phyloP scores from a whole-genome alignment of 2,113 vertebrate species.

The Ellobius talpinus region DNA sequence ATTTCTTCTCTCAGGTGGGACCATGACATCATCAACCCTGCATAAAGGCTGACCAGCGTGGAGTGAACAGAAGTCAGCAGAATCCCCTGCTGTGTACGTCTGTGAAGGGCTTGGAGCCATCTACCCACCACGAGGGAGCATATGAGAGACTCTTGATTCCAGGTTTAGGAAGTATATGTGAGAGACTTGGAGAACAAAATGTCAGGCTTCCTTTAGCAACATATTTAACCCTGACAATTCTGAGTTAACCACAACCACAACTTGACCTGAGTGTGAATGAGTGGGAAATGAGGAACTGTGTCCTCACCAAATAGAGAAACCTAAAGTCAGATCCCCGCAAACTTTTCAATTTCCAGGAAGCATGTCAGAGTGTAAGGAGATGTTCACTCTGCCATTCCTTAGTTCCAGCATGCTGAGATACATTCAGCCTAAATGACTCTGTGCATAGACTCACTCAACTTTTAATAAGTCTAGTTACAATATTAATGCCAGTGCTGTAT shows the following conservation, averaged over 20 bases:
- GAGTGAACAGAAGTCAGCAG: neutral
- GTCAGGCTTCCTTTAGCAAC: neutral
- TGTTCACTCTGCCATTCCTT: neutral
- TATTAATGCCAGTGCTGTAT: neutral
- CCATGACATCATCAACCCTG: neutral
- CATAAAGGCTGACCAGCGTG: neutral
- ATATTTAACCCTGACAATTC: neutral
- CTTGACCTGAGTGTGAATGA: neutral
- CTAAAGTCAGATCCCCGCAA: neutral
- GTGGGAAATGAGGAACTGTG: neutral
- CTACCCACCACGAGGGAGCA: neutral
- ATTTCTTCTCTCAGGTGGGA: neutral
- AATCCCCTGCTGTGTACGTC: neutral
- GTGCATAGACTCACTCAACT: constrained; percentile 26
- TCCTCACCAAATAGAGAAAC: neutral
- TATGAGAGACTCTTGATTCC: neutral
- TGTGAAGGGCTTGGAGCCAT: neutral
- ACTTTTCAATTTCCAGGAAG: neutral
- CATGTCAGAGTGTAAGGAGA: neutral
- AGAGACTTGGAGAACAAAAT: neutral
- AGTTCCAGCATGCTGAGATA: neutral
- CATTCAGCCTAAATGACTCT: neutral
- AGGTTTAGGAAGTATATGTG: neutral
- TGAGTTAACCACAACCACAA: neutral
- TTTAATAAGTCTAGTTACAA: constrained; percentile 33